Evolutionary conservation across 2,888 invertebrate genomes (phyloP).

Genomic region (Himalopsyche anomala): DNA sequence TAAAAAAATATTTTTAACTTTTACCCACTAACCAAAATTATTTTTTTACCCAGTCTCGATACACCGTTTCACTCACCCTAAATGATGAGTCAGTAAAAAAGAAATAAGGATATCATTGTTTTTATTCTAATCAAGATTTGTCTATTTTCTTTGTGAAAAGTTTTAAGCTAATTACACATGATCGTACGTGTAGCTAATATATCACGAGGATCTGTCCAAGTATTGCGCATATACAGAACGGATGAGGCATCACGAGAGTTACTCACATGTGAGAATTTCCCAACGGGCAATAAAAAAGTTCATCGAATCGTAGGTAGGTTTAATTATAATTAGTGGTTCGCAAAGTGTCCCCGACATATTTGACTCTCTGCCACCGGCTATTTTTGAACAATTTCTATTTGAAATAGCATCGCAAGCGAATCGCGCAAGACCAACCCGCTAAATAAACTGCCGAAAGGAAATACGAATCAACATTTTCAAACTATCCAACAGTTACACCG

Average conservation of each 20-base stretch:
- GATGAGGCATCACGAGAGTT: constrained; percentile 8
- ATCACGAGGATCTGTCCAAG: constrained; percentile 19
- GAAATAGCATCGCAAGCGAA: constrained; percentile 10
- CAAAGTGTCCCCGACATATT: constrained; percentile 63
- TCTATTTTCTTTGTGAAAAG: no score
- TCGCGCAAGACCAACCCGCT: constrained; percentile 31
- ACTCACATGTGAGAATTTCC: constrained; percentile 29
- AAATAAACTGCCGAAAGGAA: constrained; percentile 26
- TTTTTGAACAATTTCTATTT: constrained; percentile 53
- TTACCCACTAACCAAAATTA: no score
- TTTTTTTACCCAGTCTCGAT: no score
- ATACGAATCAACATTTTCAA: background rate
- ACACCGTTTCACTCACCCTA: no score
- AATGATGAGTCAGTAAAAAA: no score
- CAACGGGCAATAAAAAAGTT: constrained; percentile 48
- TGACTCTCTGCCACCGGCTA: constrained; percentile 61
- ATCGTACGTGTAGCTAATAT: background rate
- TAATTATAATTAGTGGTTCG: constrained; percentile 59
- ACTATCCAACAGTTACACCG: background rate
- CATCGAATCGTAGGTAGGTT: constrained; percentile 54
- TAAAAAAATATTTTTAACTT: no score
- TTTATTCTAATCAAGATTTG: no score
- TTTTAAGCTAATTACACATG: no score
- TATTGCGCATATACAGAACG: constrained; percentile 36
- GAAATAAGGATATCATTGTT: no score